Base-by-base conservation (phyloP, 2,113 vertebrate species). In the Serilophus lunatus region DNA sequence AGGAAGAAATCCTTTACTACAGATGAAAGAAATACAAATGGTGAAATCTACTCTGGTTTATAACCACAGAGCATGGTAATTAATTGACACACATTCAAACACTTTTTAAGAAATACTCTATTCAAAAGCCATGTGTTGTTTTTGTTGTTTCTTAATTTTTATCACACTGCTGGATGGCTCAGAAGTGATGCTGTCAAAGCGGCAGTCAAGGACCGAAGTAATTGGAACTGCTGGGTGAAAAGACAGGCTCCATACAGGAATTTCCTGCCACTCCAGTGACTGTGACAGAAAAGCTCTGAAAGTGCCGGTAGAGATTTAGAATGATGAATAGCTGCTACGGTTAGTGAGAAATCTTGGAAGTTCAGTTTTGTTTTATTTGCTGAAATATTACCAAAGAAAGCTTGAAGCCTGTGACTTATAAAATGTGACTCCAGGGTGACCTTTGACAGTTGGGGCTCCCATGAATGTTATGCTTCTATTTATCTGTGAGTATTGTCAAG, bases 201-300 rank as follows among this genome's bases (percentile, higher is more conserved):
- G 3, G 76, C 92, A 95, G 85, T 96, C 93, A 91, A 97, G 91
- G 92, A 96, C 77, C 0, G 82, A 95, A 95, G 91, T 97, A 97
- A 97, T 97, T 97, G 96, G 96, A 97, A 92, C 92, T 95, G 94
- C 96, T 95, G 92, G 96, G 78, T 94, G 88, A 94, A 96, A 96
- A 97, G 96, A 96, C 93, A 96, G 94, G 92, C 87, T 93, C 86
- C 35, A 13, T 90, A 91, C 88, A 96, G 78, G 95, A 95, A 94
- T 97, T 96, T 96, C 95, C 95, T 97, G 95, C 84, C 88, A 95
- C 88, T 95, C 74, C 3, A 13, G 87, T 78, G 93, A 61, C 88
- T 95, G 93, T 96, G 90, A 96, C 87, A 95, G 90, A 94, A 97
- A 92, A 88, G 79, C 93, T 93, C 92, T 75, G 85, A 96, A 95